These are phyloP conservation scores for Balearica regulorum DNA, from an alignment of 2,797 vertebrate species.

Conservation along the genomic window DNA sequence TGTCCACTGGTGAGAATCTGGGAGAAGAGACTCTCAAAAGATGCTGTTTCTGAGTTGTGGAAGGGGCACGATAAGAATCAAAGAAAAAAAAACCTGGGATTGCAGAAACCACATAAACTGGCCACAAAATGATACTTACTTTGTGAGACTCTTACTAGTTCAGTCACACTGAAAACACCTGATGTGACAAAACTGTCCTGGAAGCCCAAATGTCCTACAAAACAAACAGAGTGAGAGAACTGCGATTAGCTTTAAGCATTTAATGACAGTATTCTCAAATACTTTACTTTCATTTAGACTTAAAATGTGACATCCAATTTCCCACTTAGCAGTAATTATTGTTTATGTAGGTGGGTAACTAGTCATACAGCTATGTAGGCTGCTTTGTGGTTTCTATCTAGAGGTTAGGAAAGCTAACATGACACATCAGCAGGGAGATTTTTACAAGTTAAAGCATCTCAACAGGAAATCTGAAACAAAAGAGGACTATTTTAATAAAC, in stretches of 20 bases:
- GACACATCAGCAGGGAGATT: conserved; percentile 71
- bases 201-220: conserved; percentile 96
- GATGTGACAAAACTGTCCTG: conserved; percentile 99
- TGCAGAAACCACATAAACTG: background rate
- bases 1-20: background rate
- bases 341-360: conserved; percentile 68
- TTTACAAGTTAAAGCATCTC: conserved; percentile 73
- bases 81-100: background rate
- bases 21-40: background rate
- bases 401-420: conserved; percentile 69
- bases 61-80: background rate
- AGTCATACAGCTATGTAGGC: conserved; percentile 62
- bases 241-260: conserved; percentile 59
- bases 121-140: conserved; percentile 83
- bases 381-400: conserved; percentile 69
- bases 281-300: conserved; percentile 61
- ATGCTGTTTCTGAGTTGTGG: background rate
- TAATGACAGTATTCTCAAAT: conserved; percentile 67
- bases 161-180: conserved; percentile 96
- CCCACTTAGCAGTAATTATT: conserved; percentile 61
- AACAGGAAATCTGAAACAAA: conserved; percentile 80
- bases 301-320: conserved; percentile 65
- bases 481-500: conserved; percentile 69
- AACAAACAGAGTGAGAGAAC: conserved; percentile 70
- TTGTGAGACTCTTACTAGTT: conserved; percentile 96